Conservation (phyloP, 37 sponge, comb jelly and placozoan species). For the Haliclona indistincta region DNA sequence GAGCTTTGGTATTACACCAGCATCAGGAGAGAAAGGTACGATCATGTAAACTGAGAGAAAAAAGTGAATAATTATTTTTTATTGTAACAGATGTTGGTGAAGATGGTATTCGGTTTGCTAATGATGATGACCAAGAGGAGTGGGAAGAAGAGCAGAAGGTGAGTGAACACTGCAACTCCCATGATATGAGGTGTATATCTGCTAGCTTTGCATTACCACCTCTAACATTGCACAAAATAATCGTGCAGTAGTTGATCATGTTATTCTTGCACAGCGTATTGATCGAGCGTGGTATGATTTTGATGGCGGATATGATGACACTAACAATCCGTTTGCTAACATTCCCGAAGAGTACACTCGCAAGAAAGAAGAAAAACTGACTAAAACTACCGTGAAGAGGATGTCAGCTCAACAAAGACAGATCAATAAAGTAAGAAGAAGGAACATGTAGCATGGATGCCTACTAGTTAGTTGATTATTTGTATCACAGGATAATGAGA, state of each 20-base stretch:
- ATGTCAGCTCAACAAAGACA: slow-evolving; percentile 96
- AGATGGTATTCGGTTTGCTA: slow-evolving; percentile 18
- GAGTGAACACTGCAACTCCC: neutral
- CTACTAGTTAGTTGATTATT: neutral
- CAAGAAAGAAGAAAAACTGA: slow-evolving; percentile 93
- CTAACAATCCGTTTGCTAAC: slow-evolving; percentile 90
- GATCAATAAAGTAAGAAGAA: slow-evolving; percentile 74
- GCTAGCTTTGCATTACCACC: neutral
- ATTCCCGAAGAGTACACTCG: slow-evolving; percentile 91
- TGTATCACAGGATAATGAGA: slow-evolving; percentile 83
- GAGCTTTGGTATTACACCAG: slow-evolving; percentile 73
- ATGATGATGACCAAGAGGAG: slow-evolving; percentile 42
- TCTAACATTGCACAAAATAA: neutral
- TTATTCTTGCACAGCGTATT: slow-evolving; percentile 57
- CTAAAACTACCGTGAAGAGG: slow-evolving; percentile 80
- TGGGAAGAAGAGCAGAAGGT: slow-evolving; percentile 96
- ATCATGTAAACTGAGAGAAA: neutral
- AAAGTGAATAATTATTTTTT: neutral
- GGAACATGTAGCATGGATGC: neutral
- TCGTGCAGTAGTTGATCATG: neutral
- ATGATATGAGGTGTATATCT: neutral
- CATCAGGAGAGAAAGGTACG: slow-evolving; percentile 2
- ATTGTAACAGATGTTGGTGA: slow-evolving; percentile 10
- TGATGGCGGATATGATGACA: slow-evolving; percentile 95
- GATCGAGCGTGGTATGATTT: slow-evolving; percentile 99